A percentile compares a stretch with the other conserved stretches of the same genome.
These are phyloP conservation scores for Lamproptera curius DNA, from an alignment of 2,888 invertebrate genomes.

Conservation along the genomic window DNA sequence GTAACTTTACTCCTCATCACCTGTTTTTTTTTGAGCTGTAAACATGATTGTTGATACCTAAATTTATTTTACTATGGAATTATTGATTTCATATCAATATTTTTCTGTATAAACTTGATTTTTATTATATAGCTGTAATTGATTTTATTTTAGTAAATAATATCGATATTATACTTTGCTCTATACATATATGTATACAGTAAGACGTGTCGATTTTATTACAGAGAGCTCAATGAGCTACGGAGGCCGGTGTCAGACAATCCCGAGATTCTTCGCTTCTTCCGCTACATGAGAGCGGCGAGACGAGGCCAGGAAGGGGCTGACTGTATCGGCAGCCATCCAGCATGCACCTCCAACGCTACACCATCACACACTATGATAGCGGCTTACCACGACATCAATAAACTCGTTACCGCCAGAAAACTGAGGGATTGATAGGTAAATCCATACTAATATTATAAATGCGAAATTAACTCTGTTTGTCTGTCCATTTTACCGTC, in stretches of 20 bases:
- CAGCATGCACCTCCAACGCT: constrained; percentile 79
- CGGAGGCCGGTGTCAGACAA: constrained; percentile 91
- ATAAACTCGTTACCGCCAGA: constrained; percentile 90
- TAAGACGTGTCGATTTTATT: neutral
- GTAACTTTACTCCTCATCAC: no score
- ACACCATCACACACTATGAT: constrained; percentile 89
- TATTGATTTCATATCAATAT: no score
- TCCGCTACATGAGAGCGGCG: constrained; percentile 94
- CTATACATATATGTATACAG: neutral
- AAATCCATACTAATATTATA: no score
- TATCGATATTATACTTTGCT: no score
- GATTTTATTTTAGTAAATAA: no score
- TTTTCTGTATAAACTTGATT: no score
- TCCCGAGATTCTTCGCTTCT: constrained; percentile 91
- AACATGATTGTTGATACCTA: no score
- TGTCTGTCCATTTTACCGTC: no score
- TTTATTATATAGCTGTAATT: no score
- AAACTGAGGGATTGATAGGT: constrained; percentile 62
- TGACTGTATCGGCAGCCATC: constrained; percentile 83
- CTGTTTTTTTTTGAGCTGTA: no score
- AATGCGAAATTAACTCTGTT: no score
- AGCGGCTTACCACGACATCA: constrained; percentile 91
- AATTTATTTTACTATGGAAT: no score
- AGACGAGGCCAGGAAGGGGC: constrained; percentile 89
- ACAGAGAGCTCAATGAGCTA: constrained; percentile 90